These are phyloP conservation scores for Sebastes kiyomatsui DNA, from an alignment of 2,797 vertebrate species.

Conservation along the genomic window DNA sequence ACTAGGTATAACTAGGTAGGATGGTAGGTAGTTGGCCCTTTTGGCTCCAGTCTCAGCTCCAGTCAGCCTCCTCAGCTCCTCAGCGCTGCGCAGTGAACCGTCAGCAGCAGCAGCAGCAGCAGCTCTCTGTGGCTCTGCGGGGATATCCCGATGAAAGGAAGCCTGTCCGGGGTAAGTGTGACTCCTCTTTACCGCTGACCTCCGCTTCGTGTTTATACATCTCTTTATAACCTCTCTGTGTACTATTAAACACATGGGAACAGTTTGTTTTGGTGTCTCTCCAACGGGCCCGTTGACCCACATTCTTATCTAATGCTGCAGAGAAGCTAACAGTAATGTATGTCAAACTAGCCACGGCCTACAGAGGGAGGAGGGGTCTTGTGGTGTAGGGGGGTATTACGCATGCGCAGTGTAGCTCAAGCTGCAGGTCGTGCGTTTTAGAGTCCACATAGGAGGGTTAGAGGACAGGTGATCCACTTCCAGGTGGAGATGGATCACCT, in stretches of 20 bases:
- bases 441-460: no score
- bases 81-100: conserved; percentile 67
- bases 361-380: no score
- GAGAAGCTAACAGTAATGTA: conserved; percentile 32
- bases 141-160: conserved; percentile 67
- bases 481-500: no score
- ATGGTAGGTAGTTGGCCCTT: conserved; percentile 7
- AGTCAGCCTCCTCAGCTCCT: conserved; percentile 37
- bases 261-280: conserved; percentile 42
- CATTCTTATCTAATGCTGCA: conserved; percentile 74
- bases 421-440: no score
- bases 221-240: background rate
- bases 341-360: no score
- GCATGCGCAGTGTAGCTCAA: no score
- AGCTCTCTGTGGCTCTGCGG: conserved; percentile 46
- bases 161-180: conserved; percentile 62
- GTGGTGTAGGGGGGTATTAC: no score
- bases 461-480: no score
- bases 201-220: background rate
- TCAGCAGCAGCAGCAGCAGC: conserved; percentile 73
- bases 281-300: conserved; percentile 71
- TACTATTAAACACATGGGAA: background rate
- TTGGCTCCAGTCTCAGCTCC: conserved; percentile 73
- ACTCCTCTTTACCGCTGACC: conserved; percentile 13
- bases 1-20: no score